Evolutionary conservation across 2,888 invertebrate species (phyloP), one percentile per base, ranked within the genome.

Genomic region (Chymomyza caudatula): DNA sequence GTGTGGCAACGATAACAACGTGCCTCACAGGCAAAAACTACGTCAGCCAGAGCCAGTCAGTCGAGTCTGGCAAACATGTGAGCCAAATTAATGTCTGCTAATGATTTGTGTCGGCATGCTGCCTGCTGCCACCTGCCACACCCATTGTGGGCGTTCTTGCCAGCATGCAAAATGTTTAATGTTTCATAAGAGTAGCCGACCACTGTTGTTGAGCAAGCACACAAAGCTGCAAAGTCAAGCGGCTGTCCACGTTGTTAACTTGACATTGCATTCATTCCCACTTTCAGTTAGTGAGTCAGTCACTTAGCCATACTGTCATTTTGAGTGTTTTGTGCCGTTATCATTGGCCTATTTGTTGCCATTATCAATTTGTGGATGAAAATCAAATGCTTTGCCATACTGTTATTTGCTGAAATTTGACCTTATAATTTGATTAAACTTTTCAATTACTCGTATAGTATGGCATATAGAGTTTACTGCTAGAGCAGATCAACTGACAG

Each of bases 391-490:
- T 37, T 11, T 37, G 29, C 29, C 5, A 37, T 37, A 81, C 77
- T 71, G 85, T 79, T 74, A 85, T 82, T 78, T 83, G 85, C 72
- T 54, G 70, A 78, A 84, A 85, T 76, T 82, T 78, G 63, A 85
- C 78, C 76, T 72, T 81, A 81, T 80, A 85, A 80, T 85, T 80
- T 80, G 85, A 80, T 80, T 80, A 80, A 80, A 85, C 85, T 80
- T 85, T 80, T 80, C 79, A 80, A 80, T 80, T 80, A 80, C 79
- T n/a, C n/a, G n/a, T n/a, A n/a, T n/a, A 85, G 85, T 85, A 85
- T 85, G 25, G 79, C 79, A n/a, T 76, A 80, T 82, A 85, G 82
- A 85, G 82, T 80, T 76, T 82, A 52, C 44, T 20, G 49, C 42
- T 47, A 43, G 44, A 37, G 23, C 44, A 58, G 70, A 25, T 51